These are phyloP conservation scores for Melanotaenia duboulayi DNA, from an alignment of 2,113 vertebrate species.

Conservation along the genomic window DNA sequence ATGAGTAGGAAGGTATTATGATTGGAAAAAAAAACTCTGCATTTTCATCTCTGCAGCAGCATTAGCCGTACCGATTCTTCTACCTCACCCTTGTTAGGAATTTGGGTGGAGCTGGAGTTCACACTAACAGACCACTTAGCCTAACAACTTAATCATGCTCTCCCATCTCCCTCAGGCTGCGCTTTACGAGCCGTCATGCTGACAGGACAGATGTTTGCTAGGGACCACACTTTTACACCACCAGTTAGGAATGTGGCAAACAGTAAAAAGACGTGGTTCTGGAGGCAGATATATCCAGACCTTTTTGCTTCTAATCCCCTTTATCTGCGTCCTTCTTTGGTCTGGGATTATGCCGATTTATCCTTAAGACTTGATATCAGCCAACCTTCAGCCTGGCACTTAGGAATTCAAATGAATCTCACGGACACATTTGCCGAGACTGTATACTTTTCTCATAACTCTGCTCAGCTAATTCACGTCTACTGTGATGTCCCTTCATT, in stretches of 20 bases:
- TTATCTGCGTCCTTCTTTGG: constrained; percentile 72
- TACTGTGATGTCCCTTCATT: constrained; percentile 48
- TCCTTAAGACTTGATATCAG: constrained; percentile 68
- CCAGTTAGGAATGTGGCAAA: constrained; percentile 74
- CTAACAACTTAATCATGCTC: constrained; percentile 75
- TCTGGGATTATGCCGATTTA: constrained; percentile 65
- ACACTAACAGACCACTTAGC: constrained; percentile 72
- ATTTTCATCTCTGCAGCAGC: constrained; percentile 41
- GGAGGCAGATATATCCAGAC: constrained; percentile 56
- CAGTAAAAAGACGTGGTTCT: constrained; percentile 54
- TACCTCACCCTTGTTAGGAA: constrained; percentile 69
- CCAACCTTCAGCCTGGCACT: constrained; percentile 50
- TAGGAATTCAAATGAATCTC: constrained; percentile 59
- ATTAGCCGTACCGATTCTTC: constrained; percentile 60
- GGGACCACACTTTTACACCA: constrained; percentile 72
- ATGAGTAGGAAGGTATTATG: constrained; percentile 31
- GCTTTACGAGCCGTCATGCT: constrained; percentile 72
- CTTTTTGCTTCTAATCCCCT: constrained; percentile 71
- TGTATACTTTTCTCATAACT: constrained; percentile 49
- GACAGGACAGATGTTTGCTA: constrained; percentile 79
- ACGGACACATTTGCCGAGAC: constrained; percentile 45
- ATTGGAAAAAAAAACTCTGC: not conserved
- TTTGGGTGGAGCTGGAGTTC: constrained; percentile 63
- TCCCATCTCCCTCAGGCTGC: constrained; percentile 27
- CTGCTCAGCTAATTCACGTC: constrained; percentile 54